Conservation (phyloP, 1,140 invertebrate genomes). For the Homarus americanus region DNA sequence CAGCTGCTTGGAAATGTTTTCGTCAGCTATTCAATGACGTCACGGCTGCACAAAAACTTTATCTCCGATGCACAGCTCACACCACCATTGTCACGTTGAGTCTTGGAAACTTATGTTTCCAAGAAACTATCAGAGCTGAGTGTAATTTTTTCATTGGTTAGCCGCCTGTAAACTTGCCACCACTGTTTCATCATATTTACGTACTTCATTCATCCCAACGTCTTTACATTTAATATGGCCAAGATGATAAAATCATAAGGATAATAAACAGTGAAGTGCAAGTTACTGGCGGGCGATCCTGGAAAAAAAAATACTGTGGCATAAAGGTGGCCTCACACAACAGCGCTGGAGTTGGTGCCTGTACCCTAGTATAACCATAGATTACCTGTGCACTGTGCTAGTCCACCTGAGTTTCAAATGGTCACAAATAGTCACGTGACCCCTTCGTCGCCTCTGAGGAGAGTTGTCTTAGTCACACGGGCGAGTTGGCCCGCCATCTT, state of each 20-base stretch:
- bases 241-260: no score
- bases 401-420: constrained; percentile 32
- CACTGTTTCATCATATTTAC: background rate
- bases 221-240: no score
- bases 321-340: no score
- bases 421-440: constrained; percentile 46
- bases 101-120: background rate
- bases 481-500: background rate
- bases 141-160: background rate
- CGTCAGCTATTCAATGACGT: constrained; percentile 19
- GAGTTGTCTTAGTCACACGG: no score
- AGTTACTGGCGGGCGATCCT: no score
- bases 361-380: background rate
- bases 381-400: constrained; percentile 57
- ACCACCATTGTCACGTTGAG: background rate
- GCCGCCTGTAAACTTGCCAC: background rate
- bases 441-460: background rate
- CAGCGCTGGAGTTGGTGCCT: background rate
- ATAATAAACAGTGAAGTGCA: no score
- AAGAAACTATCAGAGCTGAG: no score
- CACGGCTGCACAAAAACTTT: background rate
- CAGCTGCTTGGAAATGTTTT: constrained; percentile 22
- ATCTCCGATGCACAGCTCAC: background rate
- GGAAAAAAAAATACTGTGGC: no score
- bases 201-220: no score